Base-by-base conservation (phyloP, 2,113 vertebrate species). In the Pelodiscus sinensis region DNA sequence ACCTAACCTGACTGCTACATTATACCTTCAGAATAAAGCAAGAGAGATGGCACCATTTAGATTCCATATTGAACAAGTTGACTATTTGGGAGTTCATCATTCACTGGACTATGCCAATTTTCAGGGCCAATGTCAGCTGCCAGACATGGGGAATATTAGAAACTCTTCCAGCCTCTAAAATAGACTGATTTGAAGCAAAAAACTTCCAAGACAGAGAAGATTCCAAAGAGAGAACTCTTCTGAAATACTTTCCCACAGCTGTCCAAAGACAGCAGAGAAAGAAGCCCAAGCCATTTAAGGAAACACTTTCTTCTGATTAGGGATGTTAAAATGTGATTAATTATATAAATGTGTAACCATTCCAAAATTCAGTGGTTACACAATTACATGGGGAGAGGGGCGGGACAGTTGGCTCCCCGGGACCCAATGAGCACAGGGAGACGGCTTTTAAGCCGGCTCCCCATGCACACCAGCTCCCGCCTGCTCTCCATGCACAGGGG, bases 1-100 rank as follows among this genome's bases (percentile, higher is more conserved):
- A 18, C 31, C n/a, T 71, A 68, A n/a, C 31, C 31, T 68, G 65
- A 71, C 27, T 58, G 85, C 62, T 87, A 85, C 19, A 31, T 24
- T 58, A 19, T 31, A 77, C 35, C 84, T 93, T 96, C 78, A 44
- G 77, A 35, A 77, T 85, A 19, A 94, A 93, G 65, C 18, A 78
- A 13, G 77, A 58, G 55, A 56, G 88, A 44, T 44, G 78, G 55
- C 16, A n/a, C 18, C 51, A 83, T 38, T 35, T 91, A 87, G 35
- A 86, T 73, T 91, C 54, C 52, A 73, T 0, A 0, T 6, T 85
- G 77, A 93, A 75, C 57, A 81, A 83, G 9, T 78, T 88, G 83
- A 25, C 92, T 27, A 68, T 44, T 81, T 81, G 78, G 22, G 22
- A 75, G 77, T 73, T 38, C 58, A 19, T 8, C 86, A 60, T 88